Conservation (phyloP, 2,888 invertebrate genomes). For the Cephus pygmeus region DNA sequence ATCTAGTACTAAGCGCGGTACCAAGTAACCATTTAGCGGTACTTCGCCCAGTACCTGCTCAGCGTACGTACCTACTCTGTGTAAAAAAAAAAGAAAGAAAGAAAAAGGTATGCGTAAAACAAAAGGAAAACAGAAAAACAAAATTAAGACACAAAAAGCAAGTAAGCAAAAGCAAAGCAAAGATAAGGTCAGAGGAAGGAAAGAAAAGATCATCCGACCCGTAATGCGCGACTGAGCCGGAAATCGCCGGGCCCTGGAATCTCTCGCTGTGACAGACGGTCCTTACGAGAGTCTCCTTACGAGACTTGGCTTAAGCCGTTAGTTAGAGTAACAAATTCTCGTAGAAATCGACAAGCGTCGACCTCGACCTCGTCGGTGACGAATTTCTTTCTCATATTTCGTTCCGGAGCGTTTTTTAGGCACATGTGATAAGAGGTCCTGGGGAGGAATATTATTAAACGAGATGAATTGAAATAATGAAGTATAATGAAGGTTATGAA, state of each 20-base stretch:
- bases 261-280: not conserved
- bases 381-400: not conserved
- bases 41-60: constrained; percentile 45
- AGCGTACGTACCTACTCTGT: constrained; percentile 39
- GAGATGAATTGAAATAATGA: not conserved
- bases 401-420: not conserved
- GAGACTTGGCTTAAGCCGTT: constrained; percentile 21
- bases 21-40: constrained; percentile 17
- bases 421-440: not conserved
- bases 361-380: not conserved
- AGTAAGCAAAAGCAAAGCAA: not conserved
- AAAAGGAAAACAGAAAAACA: not conserved
- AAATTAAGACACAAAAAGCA: not conserved
- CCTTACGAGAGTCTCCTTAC: not conserved
- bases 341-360: constrained; percentile 24
- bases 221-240: constrained; percentile 10
- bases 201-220: not conserved
- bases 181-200: not conserved
- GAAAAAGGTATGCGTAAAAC: not conserved
- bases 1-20: constrained; percentile 39
- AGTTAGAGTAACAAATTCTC: constrained; percentile 57
- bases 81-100: constrained; percentile 8
- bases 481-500: not conserved
- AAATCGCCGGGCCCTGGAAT: constrained; percentile 19
- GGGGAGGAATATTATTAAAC: not conserved